Evolutionary conservation across 2,888 invertebrate species (phyloP).

Genomic region (Schizotus pectinicornis): DNA sequence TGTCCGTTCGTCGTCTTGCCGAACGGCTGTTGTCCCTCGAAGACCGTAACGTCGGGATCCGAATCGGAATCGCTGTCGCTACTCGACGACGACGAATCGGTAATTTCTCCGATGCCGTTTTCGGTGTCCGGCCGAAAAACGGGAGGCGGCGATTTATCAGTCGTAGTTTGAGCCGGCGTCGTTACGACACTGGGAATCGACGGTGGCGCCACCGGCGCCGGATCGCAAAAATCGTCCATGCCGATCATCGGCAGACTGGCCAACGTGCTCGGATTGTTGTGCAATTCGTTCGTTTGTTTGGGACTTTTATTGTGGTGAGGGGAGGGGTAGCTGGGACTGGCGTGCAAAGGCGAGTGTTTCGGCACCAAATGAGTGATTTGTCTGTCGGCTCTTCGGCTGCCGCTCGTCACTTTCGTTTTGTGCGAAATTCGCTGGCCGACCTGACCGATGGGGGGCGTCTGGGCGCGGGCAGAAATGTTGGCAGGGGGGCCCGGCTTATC

Average conservation of each 20-base stretch:
- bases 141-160: constrained; percentile 42
- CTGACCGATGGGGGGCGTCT: constrained; percentile 54
- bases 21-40: constrained; percentile 28
- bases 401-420: constrained; percentile 56
- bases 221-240: constrained; percentile 63
- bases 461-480: constrained; percentile 41
- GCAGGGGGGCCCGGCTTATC: constrained; percentile 35
- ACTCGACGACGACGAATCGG: constrained; percentile 50
- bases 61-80: constrained; percentile 57
- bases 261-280: constrained; percentile 69
- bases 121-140: constrained; percentile 37
- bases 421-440: constrained; percentile 54
- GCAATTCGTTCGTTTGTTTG: constrained; percentile 37
- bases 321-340: constrained; percentile 61
- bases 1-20: constrained; percentile 54
- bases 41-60: constrained; percentile 43
- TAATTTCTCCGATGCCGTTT: constrained; percentile 53
- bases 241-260: constrained; percentile 78
- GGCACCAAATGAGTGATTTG: constrained; percentile 61
- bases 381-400: constrained; percentile 51
- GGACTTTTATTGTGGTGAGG: constrained; percentile 52
- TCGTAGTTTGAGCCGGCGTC: constrained; percentile 2
- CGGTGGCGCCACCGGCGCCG: constrained; percentile 10
- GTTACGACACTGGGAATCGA: neutral
- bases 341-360: constrained; percentile 66